A percentile compares a stretch with the other conserved stretches of the same genome.
Evolutionary conservation across 2,888 invertebrate species (phyloP).

Genomic region (Pristionchus exspectatus): DNA sequence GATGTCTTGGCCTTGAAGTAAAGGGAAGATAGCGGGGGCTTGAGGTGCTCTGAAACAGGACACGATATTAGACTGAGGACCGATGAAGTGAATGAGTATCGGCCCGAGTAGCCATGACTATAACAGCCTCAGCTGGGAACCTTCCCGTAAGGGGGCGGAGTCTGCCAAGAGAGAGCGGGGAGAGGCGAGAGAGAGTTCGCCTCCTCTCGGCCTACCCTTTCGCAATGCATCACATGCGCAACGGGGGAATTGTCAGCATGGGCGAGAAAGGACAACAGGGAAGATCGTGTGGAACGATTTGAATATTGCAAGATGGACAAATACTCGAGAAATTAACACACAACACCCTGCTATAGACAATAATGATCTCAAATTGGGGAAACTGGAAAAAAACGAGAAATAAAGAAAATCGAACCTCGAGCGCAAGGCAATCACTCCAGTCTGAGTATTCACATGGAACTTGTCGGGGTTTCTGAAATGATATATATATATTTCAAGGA

Average conservation of each 20-base stretch:
- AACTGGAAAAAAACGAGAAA: not conserved
- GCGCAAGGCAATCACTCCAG: not conserved
- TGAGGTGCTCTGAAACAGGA: not conserved
- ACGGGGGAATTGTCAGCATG: slow-evolving; percentile 29
- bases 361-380: not conserved
- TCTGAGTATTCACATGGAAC: not conserved
- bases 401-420: not conserved
- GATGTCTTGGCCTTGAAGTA: not conserved
- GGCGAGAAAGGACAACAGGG: not conserved
- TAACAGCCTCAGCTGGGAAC: slow-evolving; percentile 42
- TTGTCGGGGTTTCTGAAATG: not conserved
- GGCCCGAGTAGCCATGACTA: not conserved
- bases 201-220: slow-evolving; percentile 31
- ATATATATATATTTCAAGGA: not conserved
- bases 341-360: not conserved
- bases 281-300: not conserved
- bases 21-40: not conserved
- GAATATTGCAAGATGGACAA: not conserved
- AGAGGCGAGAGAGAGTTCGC: not conserved
- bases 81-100: not conserved
- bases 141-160: slow-evolving; percentile 40
- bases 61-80: not conserved
- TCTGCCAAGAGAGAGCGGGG: slow-evolving; percentile 33
- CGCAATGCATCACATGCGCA: slow-evolving; percentile 44
- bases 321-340: not conserved